phyloP scores from a whole-genome alignment of 2,797 vertebrate genomes.

The Notoglanidium macrostoma region DNA sequence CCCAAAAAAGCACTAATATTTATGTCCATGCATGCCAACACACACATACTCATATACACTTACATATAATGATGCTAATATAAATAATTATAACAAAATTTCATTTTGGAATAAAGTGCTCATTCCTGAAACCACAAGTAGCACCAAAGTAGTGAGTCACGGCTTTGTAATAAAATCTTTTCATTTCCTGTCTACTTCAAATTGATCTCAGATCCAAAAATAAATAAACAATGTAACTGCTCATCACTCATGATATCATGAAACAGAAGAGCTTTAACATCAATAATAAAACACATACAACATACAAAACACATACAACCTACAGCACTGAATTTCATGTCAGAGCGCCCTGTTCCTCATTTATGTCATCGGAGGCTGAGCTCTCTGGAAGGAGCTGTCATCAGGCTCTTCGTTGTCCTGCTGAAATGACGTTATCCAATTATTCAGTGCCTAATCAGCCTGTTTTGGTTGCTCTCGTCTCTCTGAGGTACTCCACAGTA shows the following conservation, averaged over 20 bases:
- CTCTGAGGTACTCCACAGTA: constrained; percentile 99
- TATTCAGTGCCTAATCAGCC: constrained; percentile 99
- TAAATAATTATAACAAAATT: not conserved
- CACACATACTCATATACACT: not conserved
- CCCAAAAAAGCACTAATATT: not conserved
- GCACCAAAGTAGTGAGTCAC: constrained; percentile 2
- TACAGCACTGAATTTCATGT: constrained; percentile 20
- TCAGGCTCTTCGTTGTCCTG: constrained; percentile 95
- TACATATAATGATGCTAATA: not conserved
- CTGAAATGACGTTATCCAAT: constrained; percentile 99
- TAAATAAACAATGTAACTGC: not conserved
- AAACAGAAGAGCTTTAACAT: not conserved
- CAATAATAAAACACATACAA: constrained; percentile 7
- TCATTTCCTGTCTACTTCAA: constrained; percentile 11
- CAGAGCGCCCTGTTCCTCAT: constrained; percentile 78
- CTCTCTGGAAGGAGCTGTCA: constrained; percentile 95
- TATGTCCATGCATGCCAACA: not conserved
- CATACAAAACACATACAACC: not conserved
- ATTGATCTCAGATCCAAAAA: constrained; percentile 16
- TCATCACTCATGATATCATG: constrained; percentile 21
- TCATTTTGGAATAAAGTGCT: not conserved
- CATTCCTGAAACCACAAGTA: not conserved
- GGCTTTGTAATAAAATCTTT: constrained; percentile 8
- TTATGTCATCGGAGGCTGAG: constrained; percentile 87
- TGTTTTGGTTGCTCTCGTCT: constrained; percentile 99